Evolutionary conservation across 92 coral and sea anemone species (phyloP).

Genomic region (Chrysogorgia sp.): DNA sequence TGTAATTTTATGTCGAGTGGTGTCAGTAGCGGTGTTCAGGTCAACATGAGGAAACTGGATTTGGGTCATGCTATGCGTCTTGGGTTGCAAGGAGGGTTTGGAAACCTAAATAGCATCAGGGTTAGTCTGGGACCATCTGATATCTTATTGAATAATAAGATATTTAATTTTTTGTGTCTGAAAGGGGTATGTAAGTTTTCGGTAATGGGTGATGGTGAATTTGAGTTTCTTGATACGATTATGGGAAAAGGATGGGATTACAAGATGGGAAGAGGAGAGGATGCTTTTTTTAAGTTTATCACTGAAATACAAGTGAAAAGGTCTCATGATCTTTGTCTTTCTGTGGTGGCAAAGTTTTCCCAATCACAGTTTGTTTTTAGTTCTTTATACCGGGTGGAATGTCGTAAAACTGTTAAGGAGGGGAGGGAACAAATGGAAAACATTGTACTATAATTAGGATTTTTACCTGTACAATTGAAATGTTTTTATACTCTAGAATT

Average conservation of each 20-base stretch:
- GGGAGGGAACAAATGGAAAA: constrained; percentile 25
- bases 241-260: constrained; percentile 12
- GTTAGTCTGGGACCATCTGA: constrained; percentile 1
- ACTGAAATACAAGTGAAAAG: constrained; percentile 4
- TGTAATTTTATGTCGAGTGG: not conserved
- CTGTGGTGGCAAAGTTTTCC: constrained; percentile 4
- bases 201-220: constrained; percentile 1
- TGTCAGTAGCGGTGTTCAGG: not conserved
- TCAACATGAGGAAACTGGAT: not conserved
- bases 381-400: not conserved
- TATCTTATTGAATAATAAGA: not conserved
- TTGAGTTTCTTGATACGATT: constrained; percentile 6
- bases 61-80: constrained; percentile 11
- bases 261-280: constrained; percentile 5
- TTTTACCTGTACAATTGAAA: not conserved
- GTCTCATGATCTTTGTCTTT: constrained; percentile 2
- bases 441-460: constrained; percentile 17
- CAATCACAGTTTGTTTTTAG: constrained; percentile 10
- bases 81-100: constrained; percentile 5
- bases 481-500: no score
- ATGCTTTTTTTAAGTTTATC: not conserved
- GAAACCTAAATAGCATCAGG: not conserved
- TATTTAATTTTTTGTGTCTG: not conserved
- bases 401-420: not conserved
- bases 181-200: constrained; percentile 9